Evolutionary conservation across 2,797 vertebrate genomes (phyloP).

Genomic region (Premnoplex brunnescens): DNA sequence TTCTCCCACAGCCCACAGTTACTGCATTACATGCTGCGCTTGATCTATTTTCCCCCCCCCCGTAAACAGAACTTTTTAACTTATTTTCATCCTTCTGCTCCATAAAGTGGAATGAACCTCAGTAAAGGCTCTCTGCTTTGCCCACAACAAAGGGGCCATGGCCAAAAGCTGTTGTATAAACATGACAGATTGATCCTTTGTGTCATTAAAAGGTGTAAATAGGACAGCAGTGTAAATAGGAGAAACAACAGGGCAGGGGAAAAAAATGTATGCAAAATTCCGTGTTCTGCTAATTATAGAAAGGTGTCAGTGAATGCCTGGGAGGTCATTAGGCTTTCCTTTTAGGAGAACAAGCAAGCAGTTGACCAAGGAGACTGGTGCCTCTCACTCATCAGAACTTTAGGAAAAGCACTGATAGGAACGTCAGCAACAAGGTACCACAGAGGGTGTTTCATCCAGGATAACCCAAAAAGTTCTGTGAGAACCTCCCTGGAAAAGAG

Average conservation of each 20-base stretch:
- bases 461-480: fast-evolving
- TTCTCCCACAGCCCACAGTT: slow-evolving; percentile 16
- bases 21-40: not conserved
- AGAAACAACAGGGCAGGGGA: not conserved
- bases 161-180: not conserved
- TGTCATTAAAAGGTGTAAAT: not conserved
- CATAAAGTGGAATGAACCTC: not conserved
- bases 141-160: not conserved
- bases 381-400: not conserved
- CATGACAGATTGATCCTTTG: not conserved
- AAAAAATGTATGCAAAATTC: fast-evolving
- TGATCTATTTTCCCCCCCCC: not conserved
- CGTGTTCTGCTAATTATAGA: not conserved
- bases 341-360: not conserved
- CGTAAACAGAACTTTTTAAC: not conserved
- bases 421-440: not conserved
- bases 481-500: not conserved
- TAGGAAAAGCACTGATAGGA: not conserved
- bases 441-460: fast-evolving
- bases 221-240: not conserved
- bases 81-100: not conserved
- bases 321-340: not conserved
- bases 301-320: not conserved
- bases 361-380: not conserved
- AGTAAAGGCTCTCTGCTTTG: not conserved